These are phyloP conservation scores for Lochmaea crataegi DNA, from an alignment of 2,888 invertebrate genomes.

Conservation along the genomic window DNA sequence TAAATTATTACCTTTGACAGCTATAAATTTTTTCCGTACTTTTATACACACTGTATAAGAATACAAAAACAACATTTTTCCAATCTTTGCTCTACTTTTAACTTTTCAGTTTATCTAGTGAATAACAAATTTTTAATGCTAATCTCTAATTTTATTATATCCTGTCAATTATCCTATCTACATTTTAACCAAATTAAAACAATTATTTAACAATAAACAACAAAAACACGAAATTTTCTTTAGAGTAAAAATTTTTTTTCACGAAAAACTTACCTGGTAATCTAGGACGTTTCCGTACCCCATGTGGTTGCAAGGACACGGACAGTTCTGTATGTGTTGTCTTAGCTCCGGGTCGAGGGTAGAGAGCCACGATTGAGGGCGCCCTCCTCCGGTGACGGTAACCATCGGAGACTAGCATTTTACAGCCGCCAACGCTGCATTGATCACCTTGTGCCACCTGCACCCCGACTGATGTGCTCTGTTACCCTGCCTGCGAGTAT, in stretches of 20 bases:
- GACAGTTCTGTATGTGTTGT: constrained; percentile 89
- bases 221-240: no score
- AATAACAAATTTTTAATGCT: no score
- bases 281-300: constrained; percentile 93
- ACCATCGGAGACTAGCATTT: constrained; percentile 36
- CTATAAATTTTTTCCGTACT: no score
- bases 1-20: no score
- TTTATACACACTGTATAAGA: no score
- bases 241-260: no score
- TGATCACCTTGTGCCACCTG: constrained; percentile 47
- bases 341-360: constrained; percentile 83
- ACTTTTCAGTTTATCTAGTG: no score
- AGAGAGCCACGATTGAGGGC: constrained; percentile 36
- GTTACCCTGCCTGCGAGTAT: constrained; percentile 9
- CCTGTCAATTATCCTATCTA: background rate
- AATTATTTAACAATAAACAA: background rate
- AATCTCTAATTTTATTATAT: no score
- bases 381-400: constrained; percentile 35
- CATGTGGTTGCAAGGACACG: constrained; percentile 93
- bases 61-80: no score
- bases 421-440: constrained; percentile 38
- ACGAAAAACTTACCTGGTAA: constrained; percentile 75
- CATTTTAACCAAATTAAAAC: constrained; percentile 15
- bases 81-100: no score
- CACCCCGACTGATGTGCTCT: constrained; percentile 42